Base-by-base conservation (phyloP, 1,140 invertebrate genomes). In the Drosophila sp. region DNA sequence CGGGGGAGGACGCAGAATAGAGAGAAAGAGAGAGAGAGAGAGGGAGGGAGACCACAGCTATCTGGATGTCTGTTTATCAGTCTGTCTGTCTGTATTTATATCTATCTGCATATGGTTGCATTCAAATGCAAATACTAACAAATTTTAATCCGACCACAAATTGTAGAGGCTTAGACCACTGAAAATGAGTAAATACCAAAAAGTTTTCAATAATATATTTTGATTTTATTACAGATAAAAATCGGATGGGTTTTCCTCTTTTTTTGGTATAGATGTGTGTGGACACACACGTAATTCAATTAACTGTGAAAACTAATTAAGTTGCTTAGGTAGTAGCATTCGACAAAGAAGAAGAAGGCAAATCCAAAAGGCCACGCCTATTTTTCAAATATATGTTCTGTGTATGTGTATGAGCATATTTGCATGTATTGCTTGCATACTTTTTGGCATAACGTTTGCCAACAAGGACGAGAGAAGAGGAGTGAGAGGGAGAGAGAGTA, bases 291-390 rank as follows among this genome's bases (percentile, higher is more conserved):
- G 74, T 80, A 84, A 90, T 84, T 90, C 85, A 90, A 90, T 90
- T 90, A 90, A 81, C 73, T 89, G 84, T 90, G 75, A 90, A 90
- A 90, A 85, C 80, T 90, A 90, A 90, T 90, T 90, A 90, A 89
- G 85, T 81, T 67, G 76, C 77, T 80, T 64, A 64, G 69, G 38
- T 38, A 17, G 17, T 35, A 23, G n/a, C 33, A 33, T 23, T 23
- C n/a, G 23, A 38, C 8, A 4, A 4, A 4, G 17, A 27, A 33
- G 32, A 41, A 44, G n/a, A 35, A 62, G 38, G 33, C 35, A 44
- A 64, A 54, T 60, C 35, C 60, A 56, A 47, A 55, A 29, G 17
- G 41, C 44, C 67, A 70, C 72, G 61, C 47, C 70, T 29, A 47
- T 30, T 8, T 41, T 17, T 23, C 32, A 38, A n/a, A 44, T 41